Evolutionary conservation across 1,140 invertebrate genomes (phyloP).

Genomic region (Papilio machaon): DNA sequence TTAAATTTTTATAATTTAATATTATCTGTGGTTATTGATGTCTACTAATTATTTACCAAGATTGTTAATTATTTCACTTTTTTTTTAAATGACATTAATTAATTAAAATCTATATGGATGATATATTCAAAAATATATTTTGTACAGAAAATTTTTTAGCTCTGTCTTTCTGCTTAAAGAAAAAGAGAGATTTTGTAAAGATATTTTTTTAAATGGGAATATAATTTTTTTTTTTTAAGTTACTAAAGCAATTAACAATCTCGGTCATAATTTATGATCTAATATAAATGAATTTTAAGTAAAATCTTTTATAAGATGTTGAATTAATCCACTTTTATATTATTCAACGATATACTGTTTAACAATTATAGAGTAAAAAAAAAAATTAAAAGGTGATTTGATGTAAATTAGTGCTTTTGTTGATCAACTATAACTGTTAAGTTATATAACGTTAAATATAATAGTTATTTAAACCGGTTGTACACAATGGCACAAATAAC

Average conservation of each 20-base stretch:
- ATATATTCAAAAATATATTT: too few species aligned
- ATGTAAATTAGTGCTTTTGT: neutral
- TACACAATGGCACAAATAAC: conserved; percentile 9
- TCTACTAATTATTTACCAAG: neutral
- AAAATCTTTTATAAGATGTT: neutral
- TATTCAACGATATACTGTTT: conserved; percentile 1
- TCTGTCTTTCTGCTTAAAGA: too few species aligned
- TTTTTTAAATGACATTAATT: neutral
- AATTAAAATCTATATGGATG: too few species aligned
- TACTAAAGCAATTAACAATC: neutral
- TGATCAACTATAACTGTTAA: conserved; percentile 29
- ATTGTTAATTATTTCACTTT: neutral
- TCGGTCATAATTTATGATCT: neutral
- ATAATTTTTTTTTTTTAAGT: neutral
- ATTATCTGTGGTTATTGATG: conserved; percentile 2
- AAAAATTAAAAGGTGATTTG: neutral
- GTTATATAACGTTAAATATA: conserved; percentile 14
- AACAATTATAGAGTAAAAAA: conserved; percentile 19
- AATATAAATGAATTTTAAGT: neutral
- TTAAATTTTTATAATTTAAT: conserved; percentile 26
- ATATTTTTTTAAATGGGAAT: too few species aligned
- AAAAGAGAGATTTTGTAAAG: too few species aligned
- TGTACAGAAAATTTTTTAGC: too few species aligned
- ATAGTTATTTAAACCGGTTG: conserved; percentile 1
- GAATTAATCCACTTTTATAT: neutral